Evolutionary conservation across 2,797 vertebrate genomes (phyloP).

Genomic region (Scyliorhinus canicula): DNA sequence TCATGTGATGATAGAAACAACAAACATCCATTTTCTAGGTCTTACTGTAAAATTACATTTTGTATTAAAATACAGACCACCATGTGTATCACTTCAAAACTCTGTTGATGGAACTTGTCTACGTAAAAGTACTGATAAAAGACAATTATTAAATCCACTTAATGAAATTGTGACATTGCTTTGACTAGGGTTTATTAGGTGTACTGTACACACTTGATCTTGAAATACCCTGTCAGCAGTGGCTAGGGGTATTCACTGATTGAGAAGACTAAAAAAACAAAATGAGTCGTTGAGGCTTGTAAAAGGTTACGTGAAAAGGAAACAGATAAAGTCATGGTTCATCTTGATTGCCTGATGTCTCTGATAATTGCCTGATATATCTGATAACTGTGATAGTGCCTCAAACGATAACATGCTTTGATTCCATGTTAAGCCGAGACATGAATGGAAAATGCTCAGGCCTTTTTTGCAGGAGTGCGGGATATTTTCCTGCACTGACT

Average conservation of each 20-base stretch:
- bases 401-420: constrained; percentile 21
- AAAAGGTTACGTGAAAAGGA: constrained; percentile 33
- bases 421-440: not conserved
- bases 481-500: constrained; percentile 21
- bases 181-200: constrained; percentile 30
- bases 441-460: not conserved
- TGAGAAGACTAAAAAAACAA: constrained; percentile 30
- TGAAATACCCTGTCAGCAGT: not conserved
- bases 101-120: constrained; percentile 30
- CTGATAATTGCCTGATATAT: not conserved
- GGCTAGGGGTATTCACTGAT: constrained; percentile 24
- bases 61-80: constrained; percentile 30
- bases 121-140: constrained; percentile 22
- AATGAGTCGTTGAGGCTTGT: constrained; percentile 15
- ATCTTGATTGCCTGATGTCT: constrained; percentile 9
- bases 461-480: too few species aligned
- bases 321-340: constrained; percentile 26
- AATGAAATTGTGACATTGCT: constrained; percentile 32
- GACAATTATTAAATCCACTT: constrained; percentile 26
- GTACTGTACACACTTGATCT: not conserved
- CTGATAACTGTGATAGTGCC: not conserved
- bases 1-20: not conserved
- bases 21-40: not conserved
- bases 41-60: not conserved
- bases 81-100: not conserved